Conservation (phyloP, 2,888 invertebrate species). For the Thymelicus lineola region DNA sequence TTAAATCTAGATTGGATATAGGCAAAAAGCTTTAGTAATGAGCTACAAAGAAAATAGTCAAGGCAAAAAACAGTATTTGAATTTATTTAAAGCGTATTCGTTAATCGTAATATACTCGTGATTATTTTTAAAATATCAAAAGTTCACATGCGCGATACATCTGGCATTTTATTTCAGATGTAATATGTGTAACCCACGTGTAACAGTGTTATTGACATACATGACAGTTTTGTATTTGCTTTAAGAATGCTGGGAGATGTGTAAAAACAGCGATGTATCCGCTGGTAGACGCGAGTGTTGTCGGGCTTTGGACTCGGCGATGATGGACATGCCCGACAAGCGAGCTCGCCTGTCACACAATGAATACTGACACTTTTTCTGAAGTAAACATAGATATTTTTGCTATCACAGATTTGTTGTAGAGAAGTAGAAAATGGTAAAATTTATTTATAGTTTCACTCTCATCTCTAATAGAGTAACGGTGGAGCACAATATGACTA, state of each 20-base stretch:
- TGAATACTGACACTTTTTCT: slow-evolving; percentile 26
- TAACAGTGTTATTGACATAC: slow-evolving; percentile 29
- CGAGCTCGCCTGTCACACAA: slow-evolving; percentile 41
- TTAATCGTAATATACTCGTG: neutral
- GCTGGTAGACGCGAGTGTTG: slow-evolving; percentile 48
- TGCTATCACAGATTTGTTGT: neutral
- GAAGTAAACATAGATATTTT: neutral
- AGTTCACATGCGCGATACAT: neutral
- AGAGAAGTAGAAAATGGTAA: neutral
- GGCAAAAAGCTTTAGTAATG: slow-evolving; percentile 17
- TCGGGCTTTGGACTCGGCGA: slow-evolving; percentile 54
- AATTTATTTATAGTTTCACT: neutral
- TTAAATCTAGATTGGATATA: slow-evolving; percentile 34
- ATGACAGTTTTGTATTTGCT: slow-evolving; percentile 29
- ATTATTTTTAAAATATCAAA: neutral
- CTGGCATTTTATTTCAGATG: slow-evolving; percentile 6
- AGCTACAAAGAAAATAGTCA: slow-evolving; percentile 7
- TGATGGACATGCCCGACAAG: slow-evolving; percentile 65
- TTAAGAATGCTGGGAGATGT: slow-evolving; percentile 22
- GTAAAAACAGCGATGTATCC: slow-evolving; percentile 51
- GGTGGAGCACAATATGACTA: no score
- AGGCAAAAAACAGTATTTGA: neutral
- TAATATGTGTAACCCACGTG: slow-evolving; percentile 16
- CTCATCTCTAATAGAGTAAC: no score
- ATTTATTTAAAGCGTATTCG: neutral